These are phyloP conservation scores for Vespertilio murinus DNA, from an alignment of 2,797 vertebrate species.

Conservation along the genomic window DNA sequence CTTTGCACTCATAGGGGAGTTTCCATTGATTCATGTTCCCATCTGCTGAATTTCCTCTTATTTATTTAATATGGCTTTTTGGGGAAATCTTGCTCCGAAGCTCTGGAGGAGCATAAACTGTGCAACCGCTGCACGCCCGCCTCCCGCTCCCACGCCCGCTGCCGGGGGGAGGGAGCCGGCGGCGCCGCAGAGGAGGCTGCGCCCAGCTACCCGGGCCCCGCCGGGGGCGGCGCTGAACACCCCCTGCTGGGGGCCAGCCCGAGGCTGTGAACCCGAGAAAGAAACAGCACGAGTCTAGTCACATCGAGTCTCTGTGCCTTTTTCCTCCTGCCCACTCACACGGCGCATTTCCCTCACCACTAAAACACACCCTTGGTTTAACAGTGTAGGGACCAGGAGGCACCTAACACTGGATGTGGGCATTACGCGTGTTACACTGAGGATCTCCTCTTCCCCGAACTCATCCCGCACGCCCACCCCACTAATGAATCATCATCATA, in stretches of 20 bases:
- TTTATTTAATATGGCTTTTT: conserved; percentile 78
- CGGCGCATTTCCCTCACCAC: neutral
- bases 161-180: neutral
- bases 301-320: neutral
- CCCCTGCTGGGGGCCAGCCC: neutral
- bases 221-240: neutral
- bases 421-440: neutral
- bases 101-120: conserved; percentile 67
- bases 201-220: neutral
- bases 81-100: conserved; percentile 71
- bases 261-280: neutral
- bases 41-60: conserved; percentile 80
- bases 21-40: conserved; percentile 81
- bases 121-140: neutral
- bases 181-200: neutral
- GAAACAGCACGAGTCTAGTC: neutral
- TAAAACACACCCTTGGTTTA: neutral
- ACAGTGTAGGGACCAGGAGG: neutral
- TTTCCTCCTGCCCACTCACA: conserved; percentile 7
- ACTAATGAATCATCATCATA: neutral
- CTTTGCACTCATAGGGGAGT: conserved; percentile 78
- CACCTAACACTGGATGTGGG: neutral
- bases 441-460: neutral
- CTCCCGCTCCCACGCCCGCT: neutral
- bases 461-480: neutral